phyloP scores from a whole-genome alignment of 2,113 vertebrate species.

The Phyllostomus discolor region DNA sequence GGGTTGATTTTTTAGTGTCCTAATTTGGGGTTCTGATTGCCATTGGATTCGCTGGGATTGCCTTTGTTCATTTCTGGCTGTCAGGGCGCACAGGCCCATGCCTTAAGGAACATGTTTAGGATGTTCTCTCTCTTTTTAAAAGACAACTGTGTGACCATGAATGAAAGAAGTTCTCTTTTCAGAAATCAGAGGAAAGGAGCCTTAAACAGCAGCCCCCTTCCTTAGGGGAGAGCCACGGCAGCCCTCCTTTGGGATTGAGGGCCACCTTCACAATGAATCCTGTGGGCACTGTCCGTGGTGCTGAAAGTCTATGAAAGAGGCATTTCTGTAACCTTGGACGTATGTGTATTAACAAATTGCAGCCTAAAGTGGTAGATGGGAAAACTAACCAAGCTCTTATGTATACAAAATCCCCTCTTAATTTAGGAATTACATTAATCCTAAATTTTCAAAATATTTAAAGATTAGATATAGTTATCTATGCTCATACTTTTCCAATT shows the following conservation, averaged over 20 bases:
- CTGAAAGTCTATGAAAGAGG: not conserved
- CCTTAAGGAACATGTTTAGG: not conserved
- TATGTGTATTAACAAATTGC: not conserved
- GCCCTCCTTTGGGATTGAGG: not conserved
- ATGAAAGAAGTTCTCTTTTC: not conserved
- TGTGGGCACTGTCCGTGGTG: not conserved
- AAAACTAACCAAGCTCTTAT: not conserved
- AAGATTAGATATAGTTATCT: not conserved
- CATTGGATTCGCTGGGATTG: not conserved
- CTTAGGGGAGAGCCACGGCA: not conserved
- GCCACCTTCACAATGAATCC: not conserved
- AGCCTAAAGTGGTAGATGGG: not conserved
- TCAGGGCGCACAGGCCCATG: not conserved
- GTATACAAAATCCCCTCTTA: not conserved
- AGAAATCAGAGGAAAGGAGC: not conserved
- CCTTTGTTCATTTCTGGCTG: not conserved
- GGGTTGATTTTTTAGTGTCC: not conserved
- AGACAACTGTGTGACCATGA: not conserved
- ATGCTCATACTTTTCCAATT: not conserved
- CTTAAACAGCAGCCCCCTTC: not conserved
- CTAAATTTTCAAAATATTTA: constrained; percentile 2
- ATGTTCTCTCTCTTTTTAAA: not conserved
- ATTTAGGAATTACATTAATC: not conserved
- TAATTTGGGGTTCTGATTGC: not conserved
- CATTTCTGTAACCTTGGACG: not conserved